Base-by-base conservation (phyloP, 2,888 invertebrate species). In the Pasiphila rectangulata region DNA sequence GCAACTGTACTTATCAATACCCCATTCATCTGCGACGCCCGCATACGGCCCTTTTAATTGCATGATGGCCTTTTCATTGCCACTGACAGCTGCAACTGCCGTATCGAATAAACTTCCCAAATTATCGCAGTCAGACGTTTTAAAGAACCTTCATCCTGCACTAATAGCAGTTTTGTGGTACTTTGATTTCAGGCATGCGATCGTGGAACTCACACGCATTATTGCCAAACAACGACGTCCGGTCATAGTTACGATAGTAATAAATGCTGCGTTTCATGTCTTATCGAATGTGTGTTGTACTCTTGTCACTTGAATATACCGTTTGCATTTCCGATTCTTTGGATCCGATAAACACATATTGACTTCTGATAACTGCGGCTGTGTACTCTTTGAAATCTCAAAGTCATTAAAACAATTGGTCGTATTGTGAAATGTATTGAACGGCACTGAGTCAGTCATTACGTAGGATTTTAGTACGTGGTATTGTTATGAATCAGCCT, bases 11-110 rank as follows among this genome's bases (percentile, higher is more conserved):
- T 7, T 30, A 49, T 75, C 72, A 80, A 77, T 70, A 67, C 64
- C 54, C 67, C 63, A 75, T 80, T 81, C 71, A 78, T 71, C 63
- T 64, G 15, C 23, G 49, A 63, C 59, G 67, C 81, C 81, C 83
- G 80, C 76, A 77, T 78, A 54, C 57, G 46, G 44, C 65, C 64
- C 65, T 66, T 68, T 75, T 78, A 75, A 79, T 79, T 74, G 58
- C 59, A 62, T 25, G 63, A 72, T 70, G 60, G 57, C 59, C 65
- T 68, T 75, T 69, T 67, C 66, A 73, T 71, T 60, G 66, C 66
- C 51, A 45, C 47, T 63, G 55, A 63, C 63, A 67, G 61, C 54
- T 51, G 52, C 46, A 56, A 59, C 52, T 44, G 24, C 23, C 34
- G 39, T 48, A 54, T 51, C 50, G 17, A 24, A 40, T 49, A 12